These are phyloP conservation scores for Plemyria rubiginata DNA, from an alignment of 2,888 invertebrate genomes.

Conservation along the genomic window DNA sequence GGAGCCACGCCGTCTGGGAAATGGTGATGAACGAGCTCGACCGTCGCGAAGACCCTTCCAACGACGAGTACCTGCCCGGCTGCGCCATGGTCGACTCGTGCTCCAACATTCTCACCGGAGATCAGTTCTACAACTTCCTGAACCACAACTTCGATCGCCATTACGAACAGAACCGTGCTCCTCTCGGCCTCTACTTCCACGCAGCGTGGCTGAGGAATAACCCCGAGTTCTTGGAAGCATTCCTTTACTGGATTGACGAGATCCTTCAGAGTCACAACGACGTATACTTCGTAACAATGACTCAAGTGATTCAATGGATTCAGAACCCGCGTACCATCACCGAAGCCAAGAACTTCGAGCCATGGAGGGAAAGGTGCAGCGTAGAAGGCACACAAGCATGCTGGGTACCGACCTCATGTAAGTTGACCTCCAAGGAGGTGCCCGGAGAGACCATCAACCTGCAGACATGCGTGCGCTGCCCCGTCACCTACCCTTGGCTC, in stretches of 20 bases:
- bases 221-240: slow-evolving; percentile 95
- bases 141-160: slow-evolving; percentile 97
- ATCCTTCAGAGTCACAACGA: slow-evolving; percentile 93
- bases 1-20: slow-evolving; percentile 97
- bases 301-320: slow-evolving; percentile 98
- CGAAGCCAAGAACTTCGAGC: slow-evolving; percentile 96
- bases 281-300: slow-evolving; percentile 97
- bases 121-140: slow-evolving; percentile 97
- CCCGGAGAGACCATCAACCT: slow-evolving; percentile 97
- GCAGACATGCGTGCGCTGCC: slow-evolving; percentile 96
- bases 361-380: slow-evolving; percentile 96
- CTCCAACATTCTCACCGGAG: slow-evolving; percentile 95
- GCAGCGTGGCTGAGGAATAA: slow-evolving; percentile 97
- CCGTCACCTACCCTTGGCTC: slow-evolving; percentile 97
- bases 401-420: slow-evolving; percentile 96
- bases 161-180: slow-evolving; percentile 95
- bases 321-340: slow-evolving; percentile 94
- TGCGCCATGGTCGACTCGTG: slow-evolving; percentile 98
- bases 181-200: slow-evolving; percentile 96
- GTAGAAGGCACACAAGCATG: slow-evolving; percentile 94
- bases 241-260: slow-evolving; percentile 97
- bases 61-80: slow-evolving; percentile 95
- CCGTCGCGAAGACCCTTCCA: slow-evolving; percentile 94
- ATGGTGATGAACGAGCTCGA: slow-evolving; percentile 98
- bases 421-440: slow-evolving; percentile 95